phyloP scores from a whole-genome alignment of 2,797 vertebrate genomes.

The Gadopsis marmoratus region DNA sequence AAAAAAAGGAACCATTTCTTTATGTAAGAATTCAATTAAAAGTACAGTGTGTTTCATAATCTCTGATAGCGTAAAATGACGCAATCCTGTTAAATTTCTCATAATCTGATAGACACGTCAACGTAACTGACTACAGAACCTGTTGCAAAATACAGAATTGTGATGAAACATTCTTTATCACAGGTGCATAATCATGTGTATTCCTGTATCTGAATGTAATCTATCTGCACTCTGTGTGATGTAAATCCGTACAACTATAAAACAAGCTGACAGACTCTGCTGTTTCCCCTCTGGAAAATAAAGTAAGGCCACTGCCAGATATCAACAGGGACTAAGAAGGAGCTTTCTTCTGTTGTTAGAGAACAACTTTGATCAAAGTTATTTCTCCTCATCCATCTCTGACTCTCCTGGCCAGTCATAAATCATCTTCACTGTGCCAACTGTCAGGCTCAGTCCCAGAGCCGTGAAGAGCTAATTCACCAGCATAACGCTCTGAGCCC shows the following conservation, averaged over 20 bases:
- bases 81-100: conserved; percentile 14
- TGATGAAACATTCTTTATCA: conserved; percentile 13
- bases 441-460: conserved; percentile 81
- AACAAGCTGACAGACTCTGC: conserved; percentile 42
- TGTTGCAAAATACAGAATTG: not conserved
- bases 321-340: conserved; percentile 67
- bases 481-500: conserved; percentile 55
- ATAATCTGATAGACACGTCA: conserved; percentile 1
- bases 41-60: not conserved
- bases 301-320: conserved; percentile 65
- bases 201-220: conserved; percentile 23
- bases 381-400: conserved; percentile 85
- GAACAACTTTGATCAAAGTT: conserved; percentile 85
- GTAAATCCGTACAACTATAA: conserved; percentile 16
- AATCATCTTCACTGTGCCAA: conserved; percentile 84
- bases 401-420: conserved; percentile 82
- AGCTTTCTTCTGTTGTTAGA: conserved; percentile 76
- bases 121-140: not conserved
- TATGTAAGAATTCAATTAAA: not conserved
- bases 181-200: conserved; percentile 1
- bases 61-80: not conserved
- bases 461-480: conserved; percentile 79
- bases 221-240: conserved; percentile 18
- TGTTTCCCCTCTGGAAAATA: conserved; percentile 49
- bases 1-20: not conserved